phyloP scores from a whole-genome alignment of 1,140 invertebrate species.

The Centruroides vittatus region DNA sequence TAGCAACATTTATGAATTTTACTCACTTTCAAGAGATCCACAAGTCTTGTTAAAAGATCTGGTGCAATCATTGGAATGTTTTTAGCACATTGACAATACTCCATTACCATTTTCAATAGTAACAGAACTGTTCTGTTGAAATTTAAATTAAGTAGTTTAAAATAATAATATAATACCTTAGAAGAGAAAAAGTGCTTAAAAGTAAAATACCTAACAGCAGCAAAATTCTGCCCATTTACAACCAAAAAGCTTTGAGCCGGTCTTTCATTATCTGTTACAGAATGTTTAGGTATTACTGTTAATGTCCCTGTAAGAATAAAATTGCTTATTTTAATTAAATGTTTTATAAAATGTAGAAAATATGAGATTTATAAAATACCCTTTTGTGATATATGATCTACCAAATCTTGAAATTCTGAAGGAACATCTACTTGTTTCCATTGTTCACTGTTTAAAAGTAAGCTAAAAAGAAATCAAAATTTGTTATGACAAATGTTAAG shows the following conservation, averaged over 20 bases:
- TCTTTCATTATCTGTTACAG: background rate
- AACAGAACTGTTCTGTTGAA: constrained; percentile 44
- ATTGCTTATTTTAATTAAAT: too few species aligned
- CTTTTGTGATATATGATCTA: constrained; percentile 49
- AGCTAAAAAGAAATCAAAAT: constrained; percentile 8
- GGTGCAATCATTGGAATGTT: constrained; percentile 42
- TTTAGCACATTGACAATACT: constrained; percentile 68
- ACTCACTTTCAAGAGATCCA: constrained; percentile 55
- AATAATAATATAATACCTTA: background rate
- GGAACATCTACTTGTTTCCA: constrained; percentile 91
- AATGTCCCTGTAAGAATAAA: too few species aligned
- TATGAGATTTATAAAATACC: constrained; percentile 21
- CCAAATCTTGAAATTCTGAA: constrained; percentile 63
- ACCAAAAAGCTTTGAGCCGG: constrained; percentile 32
- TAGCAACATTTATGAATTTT: too few species aligned
- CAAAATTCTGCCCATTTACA: constrained; percentile 64
- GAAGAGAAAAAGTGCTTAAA: background rate
- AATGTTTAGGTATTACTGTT: background rate
- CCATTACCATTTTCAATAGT: constrained; percentile 69
- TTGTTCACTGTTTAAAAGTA: constrained; percentile 73
- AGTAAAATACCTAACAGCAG: constrained; percentile 53
- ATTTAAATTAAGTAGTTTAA: constrained; percentile 14
- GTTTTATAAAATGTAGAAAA: too few species aligned
- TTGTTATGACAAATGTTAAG: too few species aligned
- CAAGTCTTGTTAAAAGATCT: constrained; percentile 64